Evolutionary conservation across 2,797 vertebrate genomes (phyloP), one percentile per base, ranked within the genome.

Genomic region (Enteromius mattozi): DNA sequence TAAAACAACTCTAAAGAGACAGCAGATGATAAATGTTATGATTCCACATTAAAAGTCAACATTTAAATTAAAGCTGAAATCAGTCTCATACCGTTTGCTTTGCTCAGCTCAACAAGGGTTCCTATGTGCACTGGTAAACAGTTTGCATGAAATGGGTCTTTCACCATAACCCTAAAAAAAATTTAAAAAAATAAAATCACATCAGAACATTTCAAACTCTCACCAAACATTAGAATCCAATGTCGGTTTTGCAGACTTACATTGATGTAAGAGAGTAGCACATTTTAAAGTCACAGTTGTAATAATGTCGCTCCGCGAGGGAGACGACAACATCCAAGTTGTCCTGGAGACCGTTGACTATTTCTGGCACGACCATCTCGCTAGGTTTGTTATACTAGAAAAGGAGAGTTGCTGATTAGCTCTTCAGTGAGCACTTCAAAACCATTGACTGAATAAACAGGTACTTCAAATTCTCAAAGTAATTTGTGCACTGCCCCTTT

Each of bases 211-310:
- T 42, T 77, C 17, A 42, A 77, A 4, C 30, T 8, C 4, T n/a
- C 2, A 63, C 19, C 27, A 4, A 37, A 33, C 51, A n/a, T 56
- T 35, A 47, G 9, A 82, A 80, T 33, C 1, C 1, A 56, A 3
- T 17, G 17, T 17, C 1, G 1, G 45, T 37, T 77, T 56, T 24
- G 54, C 30, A 71, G 30, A 97, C 98, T 94, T 95, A 99, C 98
- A 95, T 97, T 5, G 98, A 98, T n/a, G 98, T 99, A 80, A 99
- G 97, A 86, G 98, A 97, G 94, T 99, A 99, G 94, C 98, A 99
- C 96, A 98, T 99, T 94, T 99, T 99, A 93, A 99, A 99, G 91
- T 99, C 98, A 96, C 98, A 99, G 94, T 99, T 99, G 94, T 99
- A 99, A 93, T 99, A 99, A 95, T 99, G 98, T 81, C 98, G 96